Conservation (phyloP, 2,797 vertebrate species). For the Octomys mimax region DNA sequence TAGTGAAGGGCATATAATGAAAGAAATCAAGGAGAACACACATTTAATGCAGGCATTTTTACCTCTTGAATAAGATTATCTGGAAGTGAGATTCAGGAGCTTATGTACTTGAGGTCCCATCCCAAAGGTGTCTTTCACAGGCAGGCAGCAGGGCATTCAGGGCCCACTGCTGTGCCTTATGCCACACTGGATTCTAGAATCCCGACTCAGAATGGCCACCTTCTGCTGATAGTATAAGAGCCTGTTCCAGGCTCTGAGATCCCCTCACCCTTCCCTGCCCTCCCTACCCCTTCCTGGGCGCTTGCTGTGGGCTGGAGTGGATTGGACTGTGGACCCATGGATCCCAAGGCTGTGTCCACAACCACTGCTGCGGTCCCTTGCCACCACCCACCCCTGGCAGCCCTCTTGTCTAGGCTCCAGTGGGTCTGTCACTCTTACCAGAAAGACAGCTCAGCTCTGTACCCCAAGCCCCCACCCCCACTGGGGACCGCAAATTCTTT, state of each 20-base stretch:
- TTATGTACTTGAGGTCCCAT: not conserved
- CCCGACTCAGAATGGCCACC: not conserved
- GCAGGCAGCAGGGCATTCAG: not conserved
- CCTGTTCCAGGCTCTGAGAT: not conserved
- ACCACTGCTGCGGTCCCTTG: rapidly evolving
- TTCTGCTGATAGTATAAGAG: not conserved
- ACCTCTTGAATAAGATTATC: not conserved
- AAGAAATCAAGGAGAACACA: not conserved
- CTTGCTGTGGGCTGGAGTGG: not conserved
- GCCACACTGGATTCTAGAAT: not conserved
- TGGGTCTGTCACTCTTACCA: not conserved
- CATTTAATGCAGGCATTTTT: not conserved
- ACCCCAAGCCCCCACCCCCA: not conserved
- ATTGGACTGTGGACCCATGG: not conserved
- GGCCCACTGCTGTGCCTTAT: not conserved
- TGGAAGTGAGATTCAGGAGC: not conserved
- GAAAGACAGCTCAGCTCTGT: not conserved
- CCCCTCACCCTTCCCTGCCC: not conserved
- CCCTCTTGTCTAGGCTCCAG: not conserved
- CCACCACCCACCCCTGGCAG: rapidly evolving
- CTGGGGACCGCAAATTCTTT: rapidly evolving
- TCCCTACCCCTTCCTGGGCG: not conserved
- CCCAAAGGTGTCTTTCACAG: not conserved
- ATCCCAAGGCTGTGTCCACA: not conserved
- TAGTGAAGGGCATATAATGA: not conserved